Evolutionary conservation across 2,113 vertebrate species (phyloP).

Genomic region (Psammodynastes pulverulentus): DNA sequence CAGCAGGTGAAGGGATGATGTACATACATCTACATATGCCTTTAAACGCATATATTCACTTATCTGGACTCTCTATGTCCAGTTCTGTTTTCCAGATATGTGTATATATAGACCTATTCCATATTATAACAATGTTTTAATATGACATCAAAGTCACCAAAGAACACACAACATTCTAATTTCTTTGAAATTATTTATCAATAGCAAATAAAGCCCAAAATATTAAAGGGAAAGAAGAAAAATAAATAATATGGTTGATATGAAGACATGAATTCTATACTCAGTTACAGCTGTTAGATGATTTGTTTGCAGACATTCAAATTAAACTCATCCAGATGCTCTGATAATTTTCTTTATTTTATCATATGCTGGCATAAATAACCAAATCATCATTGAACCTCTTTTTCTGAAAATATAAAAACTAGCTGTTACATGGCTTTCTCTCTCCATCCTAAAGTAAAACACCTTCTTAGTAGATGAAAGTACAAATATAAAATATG

Average conservation of each 20-base stretch:
- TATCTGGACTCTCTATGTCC: background rate
- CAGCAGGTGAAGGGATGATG: background rate
- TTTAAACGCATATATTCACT: background rate
- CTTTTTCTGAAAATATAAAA: background rate
- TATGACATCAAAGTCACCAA: background rate
- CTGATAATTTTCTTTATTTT: background rate
- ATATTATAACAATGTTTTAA: background rate
- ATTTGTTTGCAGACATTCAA: background rate
- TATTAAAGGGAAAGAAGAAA: background rate
- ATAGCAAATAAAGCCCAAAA: background rate
- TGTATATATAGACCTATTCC: accelerated
- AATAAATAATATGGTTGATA: background rate
- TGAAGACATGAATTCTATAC: background rate
- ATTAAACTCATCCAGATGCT: background rate
- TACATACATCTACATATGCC: background rate
- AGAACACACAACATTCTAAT: background rate
- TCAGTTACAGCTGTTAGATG: background rate
- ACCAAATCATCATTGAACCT: background rate
- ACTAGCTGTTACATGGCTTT: background rate
- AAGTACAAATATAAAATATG: background rate
- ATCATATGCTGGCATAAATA: background rate
- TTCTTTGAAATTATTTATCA: background rate
- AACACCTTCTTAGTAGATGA: background rate
- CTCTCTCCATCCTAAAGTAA: background rate
- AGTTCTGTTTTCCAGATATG: background rate